phyloP scores from a whole-genome alignment of 2,113 vertebrate species.

The Capra hircus region DNA sequence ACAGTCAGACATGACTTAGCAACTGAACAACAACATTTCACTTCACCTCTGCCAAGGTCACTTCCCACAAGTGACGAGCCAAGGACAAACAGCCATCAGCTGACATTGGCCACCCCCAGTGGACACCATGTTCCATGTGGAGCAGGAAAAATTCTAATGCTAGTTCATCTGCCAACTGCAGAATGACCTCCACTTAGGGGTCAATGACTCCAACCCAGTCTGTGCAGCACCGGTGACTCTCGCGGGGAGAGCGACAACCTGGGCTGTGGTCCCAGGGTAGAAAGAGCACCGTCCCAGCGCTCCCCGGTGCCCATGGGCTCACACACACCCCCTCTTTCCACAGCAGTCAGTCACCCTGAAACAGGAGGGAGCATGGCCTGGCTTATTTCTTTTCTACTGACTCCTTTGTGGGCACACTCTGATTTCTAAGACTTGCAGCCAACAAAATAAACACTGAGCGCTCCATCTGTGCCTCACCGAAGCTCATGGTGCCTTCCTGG shows the following conservation, averaged over 20 bases:
- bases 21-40: neutral
- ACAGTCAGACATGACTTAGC: neutral
- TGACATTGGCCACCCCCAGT: neutral
- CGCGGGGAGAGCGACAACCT: fast-evolving
- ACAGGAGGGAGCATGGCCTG: fast-evolving
- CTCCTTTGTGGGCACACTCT: neutral
- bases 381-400: neutral
- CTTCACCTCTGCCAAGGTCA: neutral
- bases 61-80: fast-evolving
- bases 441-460: fast-evolving
- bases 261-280: neutral
- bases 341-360: neutral
- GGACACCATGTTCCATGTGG: too few species aligned
- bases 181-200: neutral
- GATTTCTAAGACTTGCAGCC: neutral
- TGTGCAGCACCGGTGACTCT: fast-evolving
- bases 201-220: fast-evolving
- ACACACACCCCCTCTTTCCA: fast-evolving
- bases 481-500: fast-evolving
- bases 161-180: neutral
- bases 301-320: neutral
- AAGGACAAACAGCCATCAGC: neutral
- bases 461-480: neutral
- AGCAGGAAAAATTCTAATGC: neutral
- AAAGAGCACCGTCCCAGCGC: fast-evolving